Conservation (phyloP, 1,140 invertebrate species). For the silkworm (Bombyx mori) region ASM3026992v2 NC_085123.1:13596001-13596500, state of each 20-base stretch:
- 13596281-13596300: constrained; percentile 21
- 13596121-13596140: constrained; percentile 51
- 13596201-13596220: no score
- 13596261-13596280: no score
- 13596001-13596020: constrained; percentile 64
- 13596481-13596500: constrained; percentile 1
- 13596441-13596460: no score
- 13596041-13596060: constrained; percentile 56
- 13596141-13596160: constrained; percentile 45
- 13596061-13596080: constrained; percentile 26
- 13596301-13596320: constrained; percentile 29
- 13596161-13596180: constrained; percentile 22
- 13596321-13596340: constrained; percentile 53
- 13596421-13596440: background rate
- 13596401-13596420: constrained; percentile 3
- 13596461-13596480: background rate
- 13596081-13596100: constrained; percentile 36
- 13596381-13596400: constrained; percentile 13
- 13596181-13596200: no score
- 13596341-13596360: constrained; percentile 49
- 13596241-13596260: no score
- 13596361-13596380: constrained; percentile 31
- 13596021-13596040: constrained; percentile 64
- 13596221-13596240: no score
- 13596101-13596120: constrained; percentile 39